These are phyloP conservation scores for Spongilla lacustris DNA, from an alignment of 37 sponge, comb jelly and placozoan species.

Conservation along the genomic window DNA sequence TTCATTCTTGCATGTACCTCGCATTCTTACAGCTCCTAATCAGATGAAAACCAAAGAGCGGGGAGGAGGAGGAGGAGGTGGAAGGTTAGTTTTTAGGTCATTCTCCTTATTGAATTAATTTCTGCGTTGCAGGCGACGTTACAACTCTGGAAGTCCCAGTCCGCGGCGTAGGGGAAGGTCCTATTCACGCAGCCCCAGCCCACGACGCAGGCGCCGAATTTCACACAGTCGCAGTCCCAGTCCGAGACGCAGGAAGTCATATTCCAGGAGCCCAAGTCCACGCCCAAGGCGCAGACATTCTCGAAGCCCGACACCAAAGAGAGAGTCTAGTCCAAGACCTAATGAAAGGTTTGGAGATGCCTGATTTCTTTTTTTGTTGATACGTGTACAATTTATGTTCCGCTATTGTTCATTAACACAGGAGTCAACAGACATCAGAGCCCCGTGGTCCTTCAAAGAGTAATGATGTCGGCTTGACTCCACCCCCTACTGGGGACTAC, in stretches of 20 bases:
- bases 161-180: conserved; percentile 15
- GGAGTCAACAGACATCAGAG: not conserved
- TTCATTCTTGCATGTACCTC: too few species aligned
- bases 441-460: not conserved
- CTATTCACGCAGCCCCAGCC: conserved; percentile 35
- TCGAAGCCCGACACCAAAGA: conserved; percentile 9
- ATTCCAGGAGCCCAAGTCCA: conserved; percentile 37
- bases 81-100: not conserved
- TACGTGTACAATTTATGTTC: not conserved
- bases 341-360: not conserved
- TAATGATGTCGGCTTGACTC: not conserved
- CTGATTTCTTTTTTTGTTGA: not conserved
- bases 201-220: not conserved
- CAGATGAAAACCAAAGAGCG: conserved; percentile 77
- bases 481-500: not conserved
- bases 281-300: conserved; percentile 8
- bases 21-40: conserved; percentile 77
- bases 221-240: conserved; percentile 22
- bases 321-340: not conserved
- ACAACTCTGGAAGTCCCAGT: conserved; percentile 37
- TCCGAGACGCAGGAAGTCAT: conserved; percentile 17
- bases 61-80: conserved; percentile 8
- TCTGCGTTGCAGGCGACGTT: conserved; percentile 4
- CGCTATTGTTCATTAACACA: not conserved
- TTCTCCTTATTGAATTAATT: not conserved